Conservation (phyloP, 1,140 invertebrate species). For the Formica exsecta region DNA sequence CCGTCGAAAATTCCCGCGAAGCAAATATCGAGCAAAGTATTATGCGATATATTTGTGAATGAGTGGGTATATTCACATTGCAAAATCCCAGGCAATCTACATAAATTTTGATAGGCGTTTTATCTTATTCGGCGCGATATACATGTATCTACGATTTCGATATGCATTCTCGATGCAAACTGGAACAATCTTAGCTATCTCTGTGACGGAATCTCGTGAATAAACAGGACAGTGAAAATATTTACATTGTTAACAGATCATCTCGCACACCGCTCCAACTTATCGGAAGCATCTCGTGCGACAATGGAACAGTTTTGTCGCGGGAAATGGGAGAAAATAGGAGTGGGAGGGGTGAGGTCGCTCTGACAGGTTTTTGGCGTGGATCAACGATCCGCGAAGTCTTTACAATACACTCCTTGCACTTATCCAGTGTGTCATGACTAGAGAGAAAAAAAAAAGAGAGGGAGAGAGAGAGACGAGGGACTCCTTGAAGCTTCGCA, state of each 20-base stretch:
- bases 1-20: background rate
- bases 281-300: conserved; percentile 43
- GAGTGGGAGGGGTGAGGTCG: background rate
- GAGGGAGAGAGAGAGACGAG: background rate
- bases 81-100: background rate
- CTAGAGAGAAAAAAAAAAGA: background rate
- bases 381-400: conserved; percentile 57
- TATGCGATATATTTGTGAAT: too few relatives aligned
- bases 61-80: background rate
- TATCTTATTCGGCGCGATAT: conserved; percentile 3
- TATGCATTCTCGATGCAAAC: conserved; percentile 31
- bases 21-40: background rate
- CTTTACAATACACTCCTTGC: conserved; percentile 59
- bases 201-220: background rate
- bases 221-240: conserved; percentile 27
- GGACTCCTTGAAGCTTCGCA: conserved; percentile 35
- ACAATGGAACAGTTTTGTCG: conserved; percentile 52
- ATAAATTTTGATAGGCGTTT: conserved; percentile 12
- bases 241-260: conserved; percentile 49
- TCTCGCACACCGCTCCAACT: conserved; percentile 17
- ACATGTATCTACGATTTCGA: background rate
- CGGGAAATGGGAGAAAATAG: conserved; percentile 1
- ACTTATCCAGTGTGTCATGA: conserved; percentile 49
- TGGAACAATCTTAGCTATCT: background rate
- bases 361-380: conserved; percentile 46